Conservation (phyloP, 2,797 vertebrate genomes). For the Selene dorsalis region DNA sequence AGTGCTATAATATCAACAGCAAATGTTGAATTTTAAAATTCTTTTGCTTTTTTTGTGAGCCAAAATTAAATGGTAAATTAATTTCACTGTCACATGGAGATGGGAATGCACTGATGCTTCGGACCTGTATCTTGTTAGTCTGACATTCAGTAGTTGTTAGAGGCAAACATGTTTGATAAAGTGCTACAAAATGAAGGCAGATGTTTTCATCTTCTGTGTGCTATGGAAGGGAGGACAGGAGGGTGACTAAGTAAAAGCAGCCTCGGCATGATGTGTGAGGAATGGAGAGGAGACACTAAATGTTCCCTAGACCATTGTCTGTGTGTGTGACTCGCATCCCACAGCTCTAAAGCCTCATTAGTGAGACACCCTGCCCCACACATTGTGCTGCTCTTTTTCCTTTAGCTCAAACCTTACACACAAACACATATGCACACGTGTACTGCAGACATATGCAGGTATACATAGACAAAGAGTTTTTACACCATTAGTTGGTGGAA, state of each 20-base stretch:
- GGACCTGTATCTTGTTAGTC: slow-evolving; percentile 42
- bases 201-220: slow-evolving; percentile 74
- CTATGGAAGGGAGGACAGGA: slow-evolving; percentile 56
- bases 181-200: slow-evolving; percentile 52
- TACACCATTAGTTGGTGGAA: slow-evolving; percentile 34
- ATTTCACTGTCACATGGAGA: slow-evolving; percentile 13
- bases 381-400: slow-evolving; percentile 60
- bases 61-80: background rate
- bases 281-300: slow-evolving; percentile 77
- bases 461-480: slow-evolving; percentile 13
- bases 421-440: slow-evolving; percentile 22
- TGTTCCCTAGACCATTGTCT: slow-evolving; percentile 79
- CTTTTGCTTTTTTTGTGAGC: background rate
- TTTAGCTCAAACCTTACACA: slow-evolving; percentile 56
- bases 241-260: slow-evolving; percentile 69
- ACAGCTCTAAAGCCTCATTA: slow-evolving; percentile 85
- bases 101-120: slow-evolving; percentile 18
- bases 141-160: slow-evolving; percentile 70
- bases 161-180: slow-evolving; percentile 62
- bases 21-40: background rate
- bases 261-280: slow-evolving; percentile 76
- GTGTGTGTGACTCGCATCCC: slow-evolving; percentile 79
- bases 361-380: slow-evolving; percentile 80
- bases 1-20: background rate
- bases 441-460: slow-evolving; percentile 6